Evolutionary conservation across 2,113 vertebrate species (phyloP), one percentile per base, ranked within the genome.

Genomic region (Atlantisia rogersi): DNA sequence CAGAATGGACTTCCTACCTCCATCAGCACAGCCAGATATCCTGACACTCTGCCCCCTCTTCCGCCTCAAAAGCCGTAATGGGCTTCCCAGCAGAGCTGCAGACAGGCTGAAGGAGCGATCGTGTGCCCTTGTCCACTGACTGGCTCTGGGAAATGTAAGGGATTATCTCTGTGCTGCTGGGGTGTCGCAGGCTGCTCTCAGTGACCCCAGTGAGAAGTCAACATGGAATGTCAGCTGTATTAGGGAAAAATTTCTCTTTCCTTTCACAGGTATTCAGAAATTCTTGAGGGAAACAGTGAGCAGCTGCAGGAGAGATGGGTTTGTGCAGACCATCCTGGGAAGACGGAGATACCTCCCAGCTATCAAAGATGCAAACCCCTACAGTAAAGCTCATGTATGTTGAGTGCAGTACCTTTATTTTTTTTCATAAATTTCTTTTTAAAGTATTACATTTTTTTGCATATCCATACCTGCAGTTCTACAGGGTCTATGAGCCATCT

Each of bases 291-390:
- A 99, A 77, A 99, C 99, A 0, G 98, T 99, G 82, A 98, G 97
- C 97, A 99, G 97, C 71, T 99, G 99, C 93, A 92, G 91, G n/a
- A 98, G 98, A 96, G 98, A 98, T 32, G 99, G 99, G 5, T 99
- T 98, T 92, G 99, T 99, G 96, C 98, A 98, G 97, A 99, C 99
- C 9, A 98, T 99, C 82, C 98, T 99, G 96, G 99, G 99, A 64
- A 98, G 99, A 26, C 98, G 98, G 82, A 98, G 99, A 77, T 99
- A 99, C 96, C 98, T 99, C 37, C 98, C 99, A 81, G 98, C 98
- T 82, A 99, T 99, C 97, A 98, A 98, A 42, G 98, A 99, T 62
- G 85, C 96, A 74, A 99, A 99, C 35, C 82, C 96, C 28, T 99
- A 99, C 94, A 96, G 97, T 48, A 99, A 98, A 98, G 99, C 99